These are phyloP conservation scores for Drosophila paramelanica DNA, from an alignment of 2,888 invertebrate genomes.

Conservation along the genomic window DNA sequence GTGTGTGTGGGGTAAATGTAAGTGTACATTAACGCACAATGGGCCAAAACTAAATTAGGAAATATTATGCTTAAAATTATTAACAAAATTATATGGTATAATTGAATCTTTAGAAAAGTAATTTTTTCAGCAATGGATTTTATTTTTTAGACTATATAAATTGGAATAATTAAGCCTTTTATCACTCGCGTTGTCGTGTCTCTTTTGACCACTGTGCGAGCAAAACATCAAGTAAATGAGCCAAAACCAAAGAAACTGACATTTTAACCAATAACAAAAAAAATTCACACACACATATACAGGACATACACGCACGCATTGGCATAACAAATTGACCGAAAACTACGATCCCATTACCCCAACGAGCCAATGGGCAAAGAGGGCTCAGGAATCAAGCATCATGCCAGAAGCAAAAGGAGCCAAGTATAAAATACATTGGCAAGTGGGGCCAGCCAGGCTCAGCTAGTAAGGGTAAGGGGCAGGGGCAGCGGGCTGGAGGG, in stretches of 20 bases:
- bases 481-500: not conserved
- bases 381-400: slow-evolving; percentile 71
- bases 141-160: not conserved
- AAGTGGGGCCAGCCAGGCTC: slow-evolving; percentile 24
- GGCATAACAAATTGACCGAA: slow-evolving; percentile 82
- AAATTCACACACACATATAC: slow-evolving; percentile 20
- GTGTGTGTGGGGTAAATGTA: not conserved
- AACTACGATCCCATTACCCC: slow-evolving; percentile 79
- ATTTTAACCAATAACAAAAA: slow-evolving; percentile 66
- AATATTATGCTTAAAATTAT: not conserved
- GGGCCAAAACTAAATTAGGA: slow-evolving; percentile 40
- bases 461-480: not conserved
- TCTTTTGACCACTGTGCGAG: slow-evolving; percentile 39
- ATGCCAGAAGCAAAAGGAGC: slow-evolving; percentile 40
- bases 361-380: slow-evolving; percentile 57
- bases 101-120: not conserved
- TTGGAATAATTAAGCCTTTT: not conserved
- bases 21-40: slow-evolving; percentile 40
- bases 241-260: slow-evolving; percentile 68
- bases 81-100: no score
- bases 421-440: slow-evolving; percentile 72
- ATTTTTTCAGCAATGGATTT: not conserved
- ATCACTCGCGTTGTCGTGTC: not conserved
- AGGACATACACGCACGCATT: slow-evolving; percentile 42
- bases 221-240: slow-evolving; percentile 72